phyloP scores from a whole-genome alignment of 2,113 vertebrate genomes.

The Merops nubicus region DNA sequence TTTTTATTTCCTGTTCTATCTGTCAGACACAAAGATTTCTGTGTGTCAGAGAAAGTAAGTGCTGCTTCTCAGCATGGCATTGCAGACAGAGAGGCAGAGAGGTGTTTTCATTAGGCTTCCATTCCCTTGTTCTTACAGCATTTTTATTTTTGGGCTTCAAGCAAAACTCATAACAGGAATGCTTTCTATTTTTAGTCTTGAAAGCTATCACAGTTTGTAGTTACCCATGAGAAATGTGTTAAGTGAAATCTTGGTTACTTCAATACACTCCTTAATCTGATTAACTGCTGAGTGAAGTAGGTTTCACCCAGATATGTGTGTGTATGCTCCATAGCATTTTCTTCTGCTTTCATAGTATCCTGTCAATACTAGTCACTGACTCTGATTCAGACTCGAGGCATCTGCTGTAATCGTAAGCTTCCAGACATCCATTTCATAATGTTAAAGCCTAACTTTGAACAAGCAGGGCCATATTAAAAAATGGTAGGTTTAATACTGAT shows the following conservation, averaged over 20 bases:
- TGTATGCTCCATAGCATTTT: background rate
- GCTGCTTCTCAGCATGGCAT: conserved; percentile 16
- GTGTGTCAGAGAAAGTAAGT: background rate
- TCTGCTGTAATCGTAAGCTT: background rate
- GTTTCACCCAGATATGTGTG: background rate
- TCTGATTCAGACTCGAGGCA: background rate
- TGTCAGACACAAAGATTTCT: conserved; percentile 33
- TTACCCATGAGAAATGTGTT: conserved; percentile 11
- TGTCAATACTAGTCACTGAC: background rate
- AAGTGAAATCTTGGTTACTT: background rate
- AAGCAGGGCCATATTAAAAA: background rate
- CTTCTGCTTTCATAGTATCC: background rate
- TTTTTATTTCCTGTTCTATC: conserved; percentile 43
- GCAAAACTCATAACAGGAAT: background rate
- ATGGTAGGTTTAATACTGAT: background rate
- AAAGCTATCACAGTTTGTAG: background rate
- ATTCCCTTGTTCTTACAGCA: background rate
- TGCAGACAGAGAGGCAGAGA: background rate
- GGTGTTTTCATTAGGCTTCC: background rate
- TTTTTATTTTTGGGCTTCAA: background rate
- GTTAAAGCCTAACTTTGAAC: background rate
- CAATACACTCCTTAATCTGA: background rate
- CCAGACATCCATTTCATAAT: background rate
- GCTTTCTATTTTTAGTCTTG: background rate
- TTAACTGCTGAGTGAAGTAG: conserved; percentile 17